These are phyloP conservation scores for Sparidentex hasta DNA, from an alignment of 2,797 vertebrate genomes.

Conservation along the genomic window DNA sequence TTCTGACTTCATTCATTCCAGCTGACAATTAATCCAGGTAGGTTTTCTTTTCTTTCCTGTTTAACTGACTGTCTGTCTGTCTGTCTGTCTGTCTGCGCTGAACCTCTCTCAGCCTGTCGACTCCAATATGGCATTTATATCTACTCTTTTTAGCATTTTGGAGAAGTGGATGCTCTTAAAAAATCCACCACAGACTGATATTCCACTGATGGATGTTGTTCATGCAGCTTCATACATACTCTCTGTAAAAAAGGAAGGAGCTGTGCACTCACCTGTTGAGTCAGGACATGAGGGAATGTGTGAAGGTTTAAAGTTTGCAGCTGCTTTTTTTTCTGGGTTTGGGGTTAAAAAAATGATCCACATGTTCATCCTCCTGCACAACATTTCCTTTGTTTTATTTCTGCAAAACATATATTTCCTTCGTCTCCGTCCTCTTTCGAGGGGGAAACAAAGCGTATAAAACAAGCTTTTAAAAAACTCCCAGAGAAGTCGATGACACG, in stretches of 20 bases:
- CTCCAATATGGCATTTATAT: slow-evolving; percentile 9
- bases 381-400: background rate
- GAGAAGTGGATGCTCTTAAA: background rate
- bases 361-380: background rate
- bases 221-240: too few relatives aligned
- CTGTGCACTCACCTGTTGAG: background rate
- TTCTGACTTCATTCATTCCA: slow-evolving; percentile 51
- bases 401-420: background rate
- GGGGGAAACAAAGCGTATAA: background rate
- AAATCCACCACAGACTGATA: background rate
- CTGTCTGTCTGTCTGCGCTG: slow-evolving; percentile 2
- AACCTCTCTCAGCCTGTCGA: slow-evolving; percentile 15
- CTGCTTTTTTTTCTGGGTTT: background rate
- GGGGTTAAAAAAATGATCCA: background rate
- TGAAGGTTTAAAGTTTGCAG: background rate
- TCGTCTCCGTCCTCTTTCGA: background rate
- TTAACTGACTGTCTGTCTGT: background rate
- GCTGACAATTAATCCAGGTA: slow-evolving; percentile 75
- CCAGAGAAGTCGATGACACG: slow-evolving; percentile 12
- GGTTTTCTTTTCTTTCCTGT: background rate
- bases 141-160: background rate
- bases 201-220: background rate
- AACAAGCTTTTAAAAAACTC: background rate
- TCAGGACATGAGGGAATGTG: background rate
- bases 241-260: background rate